phyloP scores from a whole-genome alignment of 1,140 invertebrate genomes.

The Drosophila sechellia region DNA sequence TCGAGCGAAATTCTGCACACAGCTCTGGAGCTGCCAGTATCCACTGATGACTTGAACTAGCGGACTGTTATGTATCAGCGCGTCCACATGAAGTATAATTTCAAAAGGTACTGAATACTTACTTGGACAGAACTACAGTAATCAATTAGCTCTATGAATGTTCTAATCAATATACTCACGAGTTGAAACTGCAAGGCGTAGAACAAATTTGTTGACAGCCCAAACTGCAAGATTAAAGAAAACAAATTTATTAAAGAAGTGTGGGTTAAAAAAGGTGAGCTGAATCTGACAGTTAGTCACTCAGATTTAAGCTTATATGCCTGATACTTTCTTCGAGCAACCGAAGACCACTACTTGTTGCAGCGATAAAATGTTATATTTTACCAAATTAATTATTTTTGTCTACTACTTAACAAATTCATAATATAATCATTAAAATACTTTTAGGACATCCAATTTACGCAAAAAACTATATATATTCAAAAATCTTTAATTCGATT shows the following conservation, averaged over 20 bases:
- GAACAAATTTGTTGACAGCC: not conserved
- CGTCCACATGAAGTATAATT: too few relatives aligned
- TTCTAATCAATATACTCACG: constrained; percentile 4
- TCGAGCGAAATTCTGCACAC: constrained; percentile 51
- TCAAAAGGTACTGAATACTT: not conserved
- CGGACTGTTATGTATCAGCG: not conserved
- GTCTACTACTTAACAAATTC: not conserved
- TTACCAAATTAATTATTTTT: not conserved
- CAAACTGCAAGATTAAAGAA: constrained; percentile 67
- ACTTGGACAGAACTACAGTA: not conserved
- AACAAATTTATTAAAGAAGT: constrained; percentile 42
- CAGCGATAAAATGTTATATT: not conserved
- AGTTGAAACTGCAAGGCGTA: constrained; percentile 3
- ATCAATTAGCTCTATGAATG: not conserved
- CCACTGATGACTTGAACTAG: constrained; percentile 48
- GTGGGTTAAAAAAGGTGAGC: not conserved
- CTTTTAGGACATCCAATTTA: not conserved
- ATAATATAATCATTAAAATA: not conserved
- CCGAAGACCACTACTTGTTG: constrained; percentile 3
- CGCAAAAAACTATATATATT: too few relatives aligned
- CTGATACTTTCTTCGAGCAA: constrained; percentile 23
- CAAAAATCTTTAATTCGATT: too few relatives aligned
- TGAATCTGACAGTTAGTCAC: constrained; percentile 3
- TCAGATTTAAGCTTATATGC: constrained; percentile 5
- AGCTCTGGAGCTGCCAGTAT: constrained; percentile 52